Evolutionary conservation across 2,888 invertebrate genomes (phyloP).

Genomic region (Cheilosia soror): DNA sequence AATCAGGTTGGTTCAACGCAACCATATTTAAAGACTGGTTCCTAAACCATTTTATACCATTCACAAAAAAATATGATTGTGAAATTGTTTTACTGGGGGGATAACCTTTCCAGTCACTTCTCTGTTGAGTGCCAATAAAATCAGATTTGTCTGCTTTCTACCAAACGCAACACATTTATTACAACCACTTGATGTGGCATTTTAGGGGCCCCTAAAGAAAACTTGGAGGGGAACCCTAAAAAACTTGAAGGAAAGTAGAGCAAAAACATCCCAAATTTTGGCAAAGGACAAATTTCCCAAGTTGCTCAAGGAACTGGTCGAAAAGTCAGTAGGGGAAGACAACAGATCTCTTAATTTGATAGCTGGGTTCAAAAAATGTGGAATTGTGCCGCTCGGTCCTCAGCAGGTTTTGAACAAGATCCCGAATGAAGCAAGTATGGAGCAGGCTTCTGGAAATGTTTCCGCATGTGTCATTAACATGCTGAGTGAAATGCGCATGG

Average conservation of each 20-base stretch:
- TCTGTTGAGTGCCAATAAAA: no score
- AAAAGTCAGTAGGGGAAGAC: not conserved
- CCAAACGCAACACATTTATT: not conserved
- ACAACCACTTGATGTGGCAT: conserved; percentile 1
- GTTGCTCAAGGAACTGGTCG: conserved; percentile 1
- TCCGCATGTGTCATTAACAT: not conserved
- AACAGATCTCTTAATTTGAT: conserved; percentile 2
- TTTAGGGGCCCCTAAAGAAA: conserved; percentile 4
- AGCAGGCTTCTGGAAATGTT: no score
- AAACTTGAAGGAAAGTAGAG: not conserved
- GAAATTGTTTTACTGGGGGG: no score
- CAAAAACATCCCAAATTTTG: not conserved
- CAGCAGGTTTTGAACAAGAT: no score
- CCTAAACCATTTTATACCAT: no score
- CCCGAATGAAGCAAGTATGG: no score
- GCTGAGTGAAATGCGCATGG: not conserved
- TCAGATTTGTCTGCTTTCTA: not conserved
- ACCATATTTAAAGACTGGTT: no score
- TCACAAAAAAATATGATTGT: no score
- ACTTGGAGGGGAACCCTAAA: conserved; percentile 9
- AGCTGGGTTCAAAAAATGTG: not conserved
- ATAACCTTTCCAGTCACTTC: no score
- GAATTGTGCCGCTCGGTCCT: no score
- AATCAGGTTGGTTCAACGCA: no score
- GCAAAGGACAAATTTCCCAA: conserved; percentile 7